Evolutionary conservation across 2,797 vertebrate genomes (phyloP), one percentile per base, ranked within the genome.

Genomic region (Dendrocincla fuliginosa): DNA sequence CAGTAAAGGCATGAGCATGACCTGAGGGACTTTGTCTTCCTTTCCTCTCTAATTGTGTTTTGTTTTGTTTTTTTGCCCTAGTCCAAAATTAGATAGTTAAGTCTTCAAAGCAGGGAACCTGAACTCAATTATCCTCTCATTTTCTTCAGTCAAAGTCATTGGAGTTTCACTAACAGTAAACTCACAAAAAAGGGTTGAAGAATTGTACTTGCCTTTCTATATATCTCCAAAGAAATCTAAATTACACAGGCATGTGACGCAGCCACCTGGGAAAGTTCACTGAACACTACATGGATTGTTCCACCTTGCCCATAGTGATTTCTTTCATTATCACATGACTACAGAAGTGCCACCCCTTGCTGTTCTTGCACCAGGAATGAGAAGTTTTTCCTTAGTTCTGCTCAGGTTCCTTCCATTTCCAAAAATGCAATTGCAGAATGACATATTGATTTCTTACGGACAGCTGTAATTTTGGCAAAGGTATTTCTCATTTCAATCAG

Each of bases 101-200:
- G 57, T 79, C 76, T 96, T 92, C 92, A 94, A 96, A 96, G 87
- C 84, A 94, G 61, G 55, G 79, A 93, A 57, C 47, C 83, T 92
- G 93, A 94, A 94, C 92, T 92, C 91, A 95, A 94, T 96, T 94
- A 93, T 94, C 37, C 11, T 88, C 65, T 92, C 27, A 82, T 93
- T 93, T 94, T 83, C 78, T 90, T 89, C 76, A 64, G 42, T 83
- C 84, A 93, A 91, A 92, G 84, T 92, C 89, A 82, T 37, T 65
- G 63, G 55, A 93, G 16, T 88, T 89, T 93, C 44, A 56, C 69
- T 63, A 79, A 63, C 12, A 44, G 35, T 75, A 79, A 95, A 81
- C 64, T 80, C 65, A 13, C 16, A 69, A 61, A 80, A 80, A 77
- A 14, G 10, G 13, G 20, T 24, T 46, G 57, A 84, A 47, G n/a